These are phyloP conservation scores for Onthophagus sagittarius DNA, from an alignment of 2,888 invertebrate genomes.

Conservation along the genomic window DNA sequence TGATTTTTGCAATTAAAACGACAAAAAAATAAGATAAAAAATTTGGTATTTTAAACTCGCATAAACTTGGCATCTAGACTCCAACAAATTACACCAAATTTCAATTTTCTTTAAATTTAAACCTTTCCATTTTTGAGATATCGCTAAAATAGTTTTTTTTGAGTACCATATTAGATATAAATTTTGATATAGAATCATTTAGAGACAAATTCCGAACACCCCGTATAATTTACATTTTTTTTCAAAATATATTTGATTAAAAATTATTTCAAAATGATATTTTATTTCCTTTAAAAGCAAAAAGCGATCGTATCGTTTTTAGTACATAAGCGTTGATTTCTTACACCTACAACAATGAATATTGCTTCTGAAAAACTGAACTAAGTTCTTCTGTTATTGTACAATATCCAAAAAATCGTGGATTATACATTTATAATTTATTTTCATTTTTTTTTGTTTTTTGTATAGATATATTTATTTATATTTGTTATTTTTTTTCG, in stretches of 20 bases:
- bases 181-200: too few species aligned
- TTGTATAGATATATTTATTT: conserved; percentile 15
- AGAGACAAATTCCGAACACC: too few species aligned
- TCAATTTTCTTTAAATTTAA: too few species aligned
- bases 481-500: neutral
- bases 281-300: neutral
- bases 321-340: neutral
- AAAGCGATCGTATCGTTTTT: neutral
- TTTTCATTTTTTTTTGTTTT: neutral
- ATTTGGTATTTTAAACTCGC: too few species aligned
- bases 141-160: too few species aligned
- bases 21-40: too few species aligned
- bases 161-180: too few species aligned
- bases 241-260: neutral
- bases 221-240: neutral
- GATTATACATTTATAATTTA: too few species aligned
- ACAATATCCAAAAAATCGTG: neutral
- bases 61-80: too few species aligned
- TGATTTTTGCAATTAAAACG: too few species aligned
- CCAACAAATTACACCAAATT: too few species aligned
- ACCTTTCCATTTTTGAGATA: too few species aligned
- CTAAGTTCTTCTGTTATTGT: neutral
- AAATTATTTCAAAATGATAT: neutral
- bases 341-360: neutral
- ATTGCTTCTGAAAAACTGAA: neutral